Evolutionary conservation across 2,888 invertebrate species (phyloP), one percentile per base, ranked within the genome.

Genomic region (Erannis defoliaria): DNA sequence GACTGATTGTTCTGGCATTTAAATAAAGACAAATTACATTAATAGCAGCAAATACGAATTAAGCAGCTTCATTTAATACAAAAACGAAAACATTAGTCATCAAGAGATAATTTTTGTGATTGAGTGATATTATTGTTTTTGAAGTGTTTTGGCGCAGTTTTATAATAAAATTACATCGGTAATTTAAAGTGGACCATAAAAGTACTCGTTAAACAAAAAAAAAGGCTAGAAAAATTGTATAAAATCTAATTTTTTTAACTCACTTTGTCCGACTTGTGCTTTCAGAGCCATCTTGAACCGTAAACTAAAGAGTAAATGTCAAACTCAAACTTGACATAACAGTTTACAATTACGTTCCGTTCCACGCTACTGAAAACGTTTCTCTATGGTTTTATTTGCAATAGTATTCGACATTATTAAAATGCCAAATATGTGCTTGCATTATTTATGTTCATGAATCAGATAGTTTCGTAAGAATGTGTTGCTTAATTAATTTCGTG

Each of bases 241-340:
- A 59, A 65, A 55, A 33, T 19, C 29, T 10, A 10, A 64, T 72
- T 74, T 76, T 83, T 70, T 72, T 82, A 38, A 96, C 97, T 97
- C 93, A 97, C 97, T 97, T 94, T 96, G 96, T 71, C 97, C 97
- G 83, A 97, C 97, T 87, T 96, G 95, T 86, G 95, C 95, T 94
- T 97, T 97, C 83, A 97, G 94, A 93, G 97, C 97, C 97, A 97
- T 97, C 93, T 94, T 95, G 94, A 80, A 86, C 77, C 81, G 85
- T 78, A 88, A 79, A 91, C 88, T 89, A 84, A 80, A 72, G 63
- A 45, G 23, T 16, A 64, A 58, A 57, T 62, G 66, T 67, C 68
- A 68, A 53, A 49, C 1, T 26, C 49, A 46, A 40, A 40, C 26
- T 5, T 10, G 60, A 45, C 38, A 46, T n/a, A n/a, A n/a, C n/a